Evolutionary conservation across 2,113 vertebrate genomes (phyloP), one percentile per base, ranked within the genome.

Genomic region (Cyrtonyx montezumae): DNA sequence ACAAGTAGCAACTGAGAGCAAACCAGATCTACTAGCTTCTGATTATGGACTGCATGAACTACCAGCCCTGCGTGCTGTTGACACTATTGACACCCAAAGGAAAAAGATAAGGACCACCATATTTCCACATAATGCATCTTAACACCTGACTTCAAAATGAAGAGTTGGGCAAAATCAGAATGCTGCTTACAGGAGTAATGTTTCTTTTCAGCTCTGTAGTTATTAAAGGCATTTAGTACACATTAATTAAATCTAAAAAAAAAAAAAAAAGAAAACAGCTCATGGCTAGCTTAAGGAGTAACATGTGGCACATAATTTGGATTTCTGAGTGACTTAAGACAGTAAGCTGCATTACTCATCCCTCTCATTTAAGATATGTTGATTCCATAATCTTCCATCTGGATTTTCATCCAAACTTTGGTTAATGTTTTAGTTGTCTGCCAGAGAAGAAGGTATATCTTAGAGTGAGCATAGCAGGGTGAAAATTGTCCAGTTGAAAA

Each of bases 231-330:
- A 68, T 77, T 91, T 93, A 90, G 40, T 37, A 42, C 73, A 68
- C 87, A 76, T 83, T 83, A 92, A 91, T 94, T 75, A 28, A 84
- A 74, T 56, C 19, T 12, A 46, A 5, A 34, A 81, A 90, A 30
- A 23, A 5, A 63, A 58, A 46, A 13, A 36, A 32, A 37, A 42
- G 8, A n/a, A 87, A 90, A 28, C 36, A 67, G 10, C 28, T 92
- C 20, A 68, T 68, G 71, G 79, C 75, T 93, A 91, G 25, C 79
- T 91, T 90, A 94, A 95, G 48, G 56, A 94, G 36, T 94, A 92
- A 85, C 79, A 96, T 94, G 95, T 95, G 94, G 94, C 71, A 8
- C 59, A 58, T 85, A 94, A 94, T 95, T 94, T 92, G 81, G 82
- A 81, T 91, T 94, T 90, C 69, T 90, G 90, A 88, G 82, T 68